These are phyloP conservation scores for Oryzias dopingdopingensis DNA, from an alignment of 2,797 vertebrate genomes.

Conservation along the genomic window DNA sequence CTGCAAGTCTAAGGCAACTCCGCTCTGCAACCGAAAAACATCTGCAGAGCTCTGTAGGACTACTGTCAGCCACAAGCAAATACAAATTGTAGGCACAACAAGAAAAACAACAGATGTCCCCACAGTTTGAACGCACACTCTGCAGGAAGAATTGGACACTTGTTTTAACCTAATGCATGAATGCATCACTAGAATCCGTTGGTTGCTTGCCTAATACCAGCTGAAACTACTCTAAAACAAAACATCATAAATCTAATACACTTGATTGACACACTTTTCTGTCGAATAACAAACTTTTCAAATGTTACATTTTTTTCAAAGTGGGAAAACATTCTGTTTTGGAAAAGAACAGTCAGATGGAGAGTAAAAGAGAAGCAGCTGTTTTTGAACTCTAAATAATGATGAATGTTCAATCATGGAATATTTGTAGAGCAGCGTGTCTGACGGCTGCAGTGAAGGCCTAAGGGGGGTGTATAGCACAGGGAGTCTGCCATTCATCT, in stretches of 20 bases:
- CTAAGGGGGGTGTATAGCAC: background rate
- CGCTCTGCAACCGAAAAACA: conserved; percentile 65
- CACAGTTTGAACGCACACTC: conserved; percentile 18
- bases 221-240: too few species aligned
- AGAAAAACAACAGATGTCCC: conserved; percentile 45
- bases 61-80: conserved; percentile 42
- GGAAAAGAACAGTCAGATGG: conserved; percentile 1
- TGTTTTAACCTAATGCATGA: background rate
- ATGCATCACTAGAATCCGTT: conserved; percentile 10
- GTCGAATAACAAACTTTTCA: too few species aligned
- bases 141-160: conserved; percentile 2
- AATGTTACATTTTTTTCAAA: too few species aligned
- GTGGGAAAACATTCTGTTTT: too few species aligned
- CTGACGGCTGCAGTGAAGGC: conserved; percentile 10
- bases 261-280: too few species aligned
- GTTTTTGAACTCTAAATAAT: too few species aligned
- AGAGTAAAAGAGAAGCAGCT: conserved; percentile 1
- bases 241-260: too few species aligned
- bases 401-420: background rate
- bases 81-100: conserved; percentile 16
- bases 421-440: background rate
- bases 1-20: background rate
- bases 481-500: conserved; percentile 19
- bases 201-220: background rate
- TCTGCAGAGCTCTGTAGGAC: conserved; percentile 32